A percentile compares a stretch with the other conserved stretches of the same genome.
These are phyloP conservation scores for Tetragonula clypearis DNA, from an alignment of 1,140 invertebrate genomes.

Conservation along the genomic window DNA sequence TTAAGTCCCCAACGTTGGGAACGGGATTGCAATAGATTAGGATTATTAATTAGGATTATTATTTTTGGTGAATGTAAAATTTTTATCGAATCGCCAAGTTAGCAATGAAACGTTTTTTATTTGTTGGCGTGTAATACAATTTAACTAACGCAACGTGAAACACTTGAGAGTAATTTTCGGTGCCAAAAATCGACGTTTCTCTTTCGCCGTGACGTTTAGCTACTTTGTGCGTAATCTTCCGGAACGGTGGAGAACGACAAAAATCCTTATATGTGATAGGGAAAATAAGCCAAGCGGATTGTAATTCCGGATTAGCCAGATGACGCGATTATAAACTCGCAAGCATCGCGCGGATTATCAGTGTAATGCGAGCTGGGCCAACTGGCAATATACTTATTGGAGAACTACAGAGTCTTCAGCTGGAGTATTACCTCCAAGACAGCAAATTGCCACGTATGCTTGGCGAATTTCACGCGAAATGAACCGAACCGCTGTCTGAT, in stretches of 20 bases:
- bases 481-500: background rate
- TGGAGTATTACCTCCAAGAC: conserved; percentile 2
- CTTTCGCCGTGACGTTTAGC: background rate
- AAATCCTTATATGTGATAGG: background rate
- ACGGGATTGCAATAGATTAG: no score
- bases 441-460: conserved; percentile 5
- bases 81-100: no score
- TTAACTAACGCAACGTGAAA: no score
- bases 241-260: background rate
- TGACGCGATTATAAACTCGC: conserved; percentile 32
- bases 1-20: no score
- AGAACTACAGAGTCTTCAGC: conserved; percentile 37
- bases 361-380: background rate
- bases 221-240: background rate
- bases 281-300: background rate
- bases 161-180: no score
- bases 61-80: no score
- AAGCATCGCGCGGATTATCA: conserved; percentile 25
- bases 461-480: background rate
- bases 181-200: no score
- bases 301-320: conserved; percentile 9
- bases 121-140: no score
- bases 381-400: conserved; percentile 28
- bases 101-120: no score
- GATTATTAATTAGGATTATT: no score